Conservation (phyloP, 2,113 vertebrate genomes). For the Nycticorax nycticorax region DNA sequence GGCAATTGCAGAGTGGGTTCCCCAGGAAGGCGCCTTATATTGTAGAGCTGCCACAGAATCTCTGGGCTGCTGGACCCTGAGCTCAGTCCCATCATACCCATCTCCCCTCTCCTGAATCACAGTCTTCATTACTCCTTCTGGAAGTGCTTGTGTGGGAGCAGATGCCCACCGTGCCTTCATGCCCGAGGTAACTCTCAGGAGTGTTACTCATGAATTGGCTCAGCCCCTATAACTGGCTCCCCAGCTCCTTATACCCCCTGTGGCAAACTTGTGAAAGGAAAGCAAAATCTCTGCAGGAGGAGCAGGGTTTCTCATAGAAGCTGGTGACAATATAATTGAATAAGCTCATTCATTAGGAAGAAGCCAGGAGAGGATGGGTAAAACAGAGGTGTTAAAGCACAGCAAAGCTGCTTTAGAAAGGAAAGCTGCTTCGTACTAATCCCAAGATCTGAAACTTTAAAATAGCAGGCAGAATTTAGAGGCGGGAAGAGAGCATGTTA, state of each 20-base stretch:
- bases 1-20: background rate
- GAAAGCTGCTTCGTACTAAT: background rate
- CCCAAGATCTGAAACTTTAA: background rate
- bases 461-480: background rate
- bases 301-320: background rate
- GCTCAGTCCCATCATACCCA: background rate
- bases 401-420: background rate
- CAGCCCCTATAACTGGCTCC: background rate
- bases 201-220: background rate
- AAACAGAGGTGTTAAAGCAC: background rate
- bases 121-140: background rate
- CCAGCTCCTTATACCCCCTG: background rate
- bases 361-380: background rate
- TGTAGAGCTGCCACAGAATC: rapidly evolving
- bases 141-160: background rate
- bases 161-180: background rate
- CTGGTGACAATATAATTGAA: background rate
- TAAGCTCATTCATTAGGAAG: background rate
- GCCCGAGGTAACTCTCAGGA: background rate
- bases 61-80: background rate
- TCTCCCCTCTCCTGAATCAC: background rate
- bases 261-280: background rate
- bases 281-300: background rate
- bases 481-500: background rate
- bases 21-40: background rate